Percentiles rank a stretch among this genome's conserved stretches.
Evolutionary conservation across 2,888 invertebrate genomes (phyloP).

Genomic region (Koerneria pararmatus): DNA sequence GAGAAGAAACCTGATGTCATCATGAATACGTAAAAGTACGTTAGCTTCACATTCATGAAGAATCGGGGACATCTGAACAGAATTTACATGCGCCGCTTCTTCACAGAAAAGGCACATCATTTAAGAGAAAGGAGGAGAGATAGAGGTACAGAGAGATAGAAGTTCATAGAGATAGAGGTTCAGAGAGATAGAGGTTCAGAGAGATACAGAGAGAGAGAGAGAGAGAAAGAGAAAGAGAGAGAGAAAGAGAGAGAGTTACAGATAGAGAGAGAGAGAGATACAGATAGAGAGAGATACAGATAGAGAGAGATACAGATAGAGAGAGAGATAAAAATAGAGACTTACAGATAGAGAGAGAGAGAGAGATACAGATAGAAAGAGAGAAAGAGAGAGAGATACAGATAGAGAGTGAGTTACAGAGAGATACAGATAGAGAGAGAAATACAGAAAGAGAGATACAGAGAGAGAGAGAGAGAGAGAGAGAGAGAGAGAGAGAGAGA

Average conservation of each 20-base stretch:
- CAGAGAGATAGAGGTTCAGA: not conserved
- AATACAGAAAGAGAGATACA: not conserved
- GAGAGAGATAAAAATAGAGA: not conserved
- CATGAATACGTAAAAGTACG: too few relatives aligned
- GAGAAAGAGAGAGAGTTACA: constrained; percentile 12
- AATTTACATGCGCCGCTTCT: not conserved
- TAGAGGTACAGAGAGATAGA: constrained; percentile 7
- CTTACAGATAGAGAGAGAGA: not conserved
- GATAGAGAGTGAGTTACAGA: not conserved
- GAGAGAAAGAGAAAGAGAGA: not conserved
- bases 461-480: not conserved
- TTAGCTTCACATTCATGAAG: too few relatives aligned
- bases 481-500: not conserved
- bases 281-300: too few relatives aligned
- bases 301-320: not conserved
- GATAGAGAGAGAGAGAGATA: too few relatives aligned
- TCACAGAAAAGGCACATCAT: not conserved
- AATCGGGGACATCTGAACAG: not conserved
- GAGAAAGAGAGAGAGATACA: not conserved
- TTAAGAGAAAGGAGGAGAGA: not conserved
- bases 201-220: not conserved
- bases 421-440: not conserved
- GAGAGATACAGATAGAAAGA: not conserved
- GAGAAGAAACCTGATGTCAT: too few relatives aligned
- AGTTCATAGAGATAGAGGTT: not conserved